Evolutionary conservation across 2,797 vertebrate species (phyloP).

Genomic region (Hyperoplus immaculatus): DNA sequence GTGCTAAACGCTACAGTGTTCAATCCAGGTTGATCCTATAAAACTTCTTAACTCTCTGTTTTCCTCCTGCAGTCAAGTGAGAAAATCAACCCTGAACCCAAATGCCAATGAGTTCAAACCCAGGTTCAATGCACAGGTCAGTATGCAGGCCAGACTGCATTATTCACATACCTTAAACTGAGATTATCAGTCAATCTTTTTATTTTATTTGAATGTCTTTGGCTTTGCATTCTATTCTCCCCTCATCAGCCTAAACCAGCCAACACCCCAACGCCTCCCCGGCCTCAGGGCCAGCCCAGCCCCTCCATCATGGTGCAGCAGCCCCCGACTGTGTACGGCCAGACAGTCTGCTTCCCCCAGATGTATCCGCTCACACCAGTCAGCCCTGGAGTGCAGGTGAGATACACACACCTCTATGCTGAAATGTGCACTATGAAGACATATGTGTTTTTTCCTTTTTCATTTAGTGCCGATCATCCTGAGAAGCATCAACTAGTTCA

Average conservation of each 20-base stretch:
- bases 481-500: slow-evolving; percentile 13
- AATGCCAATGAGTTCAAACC: slow-evolving; percentile 99
- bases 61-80: slow-evolving; percentile 90
- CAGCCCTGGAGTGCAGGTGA: slow-evolving; percentile 98
- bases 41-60: slow-evolving; percentile 23
- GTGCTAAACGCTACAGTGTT: not conserved
- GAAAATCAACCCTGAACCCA: slow-evolving; percentile 98
- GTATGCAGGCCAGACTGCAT: slow-evolving; percentile 28
- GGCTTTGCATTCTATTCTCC: not conserved
- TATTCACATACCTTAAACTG: not conserved
- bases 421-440: slow-evolving; percentile 11
- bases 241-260: slow-evolving; percentile 93
- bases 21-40: not conserved
- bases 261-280: slow-evolving; percentile 95
- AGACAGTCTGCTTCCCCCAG: slow-evolving; percentile 97
- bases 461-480: slow-evolving; percentile 10
- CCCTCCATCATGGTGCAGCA: slow-evolving; percentile 98
- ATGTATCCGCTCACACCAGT: slow-evolving; percentile 97
- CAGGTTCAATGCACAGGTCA: slow-evolving; percentile 93
- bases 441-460: not conserved
- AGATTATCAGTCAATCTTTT: not conserved
- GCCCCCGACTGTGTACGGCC: slow-evolving; percentile 93
- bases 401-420: slow-evolving; percentile 30
- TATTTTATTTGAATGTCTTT: not conserved
- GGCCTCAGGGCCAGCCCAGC: slow-evolving; percentile 97